phyloP scores from a whole-genome alignment of 92 coral and sea anemone species.

The Umimayanthus chanpuru region DNA sequence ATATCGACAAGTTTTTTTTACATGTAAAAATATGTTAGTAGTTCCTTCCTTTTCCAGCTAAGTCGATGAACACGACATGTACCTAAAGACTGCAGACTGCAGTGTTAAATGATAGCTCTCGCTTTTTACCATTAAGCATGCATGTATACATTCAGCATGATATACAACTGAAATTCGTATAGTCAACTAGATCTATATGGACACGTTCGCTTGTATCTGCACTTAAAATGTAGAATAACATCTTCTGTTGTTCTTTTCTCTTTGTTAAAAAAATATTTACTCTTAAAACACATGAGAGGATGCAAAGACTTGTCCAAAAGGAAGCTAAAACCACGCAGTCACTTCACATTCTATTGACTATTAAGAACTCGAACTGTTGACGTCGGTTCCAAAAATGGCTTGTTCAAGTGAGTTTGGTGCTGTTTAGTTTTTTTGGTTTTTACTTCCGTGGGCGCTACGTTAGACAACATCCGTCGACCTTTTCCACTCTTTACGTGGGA shows the following conservation, averaged over 20 bases:
- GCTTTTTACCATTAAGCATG: not conserved
- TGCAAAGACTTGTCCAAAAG: not conserved
- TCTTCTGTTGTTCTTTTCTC: not conserved
- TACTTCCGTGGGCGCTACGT: constrained; percentile 28
- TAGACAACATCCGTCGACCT: constrained; percentile 38
- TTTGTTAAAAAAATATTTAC: not conserved
- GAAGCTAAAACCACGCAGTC: not conserved
- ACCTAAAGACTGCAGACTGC: not conserved
- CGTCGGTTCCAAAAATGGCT: constrained; percentile 11
- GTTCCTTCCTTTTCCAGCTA: not conserved
- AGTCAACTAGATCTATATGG: not conserved
- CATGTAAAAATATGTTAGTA: not conserved
- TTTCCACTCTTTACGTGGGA: constrained; percentile 21
- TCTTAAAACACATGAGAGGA: not conserved
- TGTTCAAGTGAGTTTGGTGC: not conserved
- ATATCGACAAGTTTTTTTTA: not conserved
- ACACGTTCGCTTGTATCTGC: not conserved
- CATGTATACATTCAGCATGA: too few species aligned
- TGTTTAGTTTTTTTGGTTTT: not conserved
- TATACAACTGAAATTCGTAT: not conserved
- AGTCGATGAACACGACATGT: not conserved
- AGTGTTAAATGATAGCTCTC: too few species aligned
- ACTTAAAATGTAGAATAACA: not conserved
- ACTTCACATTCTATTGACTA: not conserved
- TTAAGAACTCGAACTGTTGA: not conserved